Conservation (phyloP, 2,113 vertebrate species). For the Micromys minutus region DNA sequence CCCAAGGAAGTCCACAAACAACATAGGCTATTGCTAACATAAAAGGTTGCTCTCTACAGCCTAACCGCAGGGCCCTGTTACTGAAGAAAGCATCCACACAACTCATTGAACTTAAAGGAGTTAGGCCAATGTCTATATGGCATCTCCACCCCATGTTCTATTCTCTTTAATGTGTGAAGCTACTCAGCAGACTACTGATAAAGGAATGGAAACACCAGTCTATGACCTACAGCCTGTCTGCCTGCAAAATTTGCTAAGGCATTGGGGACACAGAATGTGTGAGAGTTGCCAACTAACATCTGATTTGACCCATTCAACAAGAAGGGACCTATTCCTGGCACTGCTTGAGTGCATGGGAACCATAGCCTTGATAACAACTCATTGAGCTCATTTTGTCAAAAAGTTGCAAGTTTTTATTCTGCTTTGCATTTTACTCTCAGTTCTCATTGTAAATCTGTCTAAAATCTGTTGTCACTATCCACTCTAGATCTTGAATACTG, state of each 20-base stretch:
- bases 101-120: neutral
- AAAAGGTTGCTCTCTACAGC: neutral
- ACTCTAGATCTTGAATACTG: neutral
- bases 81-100: neutral
- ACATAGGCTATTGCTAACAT: neutral
- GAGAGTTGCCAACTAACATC: neutral
- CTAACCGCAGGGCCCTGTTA: neutral
- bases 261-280: neutral
- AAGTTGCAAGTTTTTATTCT: neutral
- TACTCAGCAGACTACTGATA: neutral
- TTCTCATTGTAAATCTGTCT: neutral
- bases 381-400: neutral
- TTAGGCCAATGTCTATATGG: neutral
- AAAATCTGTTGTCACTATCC: neutral
- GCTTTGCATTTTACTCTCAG: neutral
- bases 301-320: neutral
- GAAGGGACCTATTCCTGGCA: neutral
- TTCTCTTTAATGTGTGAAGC: neutral
- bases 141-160: neutral
- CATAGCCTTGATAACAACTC: neutral
- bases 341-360: too few relatives aligned
- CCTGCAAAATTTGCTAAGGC: neutral
- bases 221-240: neutral
- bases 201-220: neutral
- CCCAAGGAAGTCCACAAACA: neutral